Percentiles rank a stretch among this genome's conserved stretches.
phyloP scores from a whole-genome alignment of 2,888 invertebrate species.

The Glaucopsyche alexis region DNA sequence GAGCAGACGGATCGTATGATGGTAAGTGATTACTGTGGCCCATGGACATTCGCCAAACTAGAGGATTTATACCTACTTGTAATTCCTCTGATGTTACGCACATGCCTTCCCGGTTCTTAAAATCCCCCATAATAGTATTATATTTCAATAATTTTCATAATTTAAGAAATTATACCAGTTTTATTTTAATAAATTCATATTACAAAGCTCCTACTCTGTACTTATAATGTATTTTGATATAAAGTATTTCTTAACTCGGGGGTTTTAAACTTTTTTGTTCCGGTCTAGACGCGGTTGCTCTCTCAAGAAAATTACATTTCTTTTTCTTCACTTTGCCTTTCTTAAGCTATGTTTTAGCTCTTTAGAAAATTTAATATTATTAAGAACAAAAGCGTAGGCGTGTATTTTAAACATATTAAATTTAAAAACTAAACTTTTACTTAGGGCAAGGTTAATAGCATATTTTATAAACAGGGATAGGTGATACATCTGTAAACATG shows the following conservation, averaged over 20 bases:
- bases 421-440: neutral
- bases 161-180: neutral
- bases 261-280: conserved; percentile 52
- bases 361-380: conserved; percentile 44
- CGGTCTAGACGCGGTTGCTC: conserved; percentile 52
- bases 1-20: no score
- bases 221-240: conserved; percentile 1
- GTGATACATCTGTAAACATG: neutral
- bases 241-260: conserved; percentile 24
- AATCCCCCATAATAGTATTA: no score
- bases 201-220: neutral
- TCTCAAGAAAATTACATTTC: conserved; percentile 68
- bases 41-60: no score
- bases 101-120: no score
- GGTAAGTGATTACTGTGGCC: no score
- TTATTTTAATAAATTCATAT: neutral
- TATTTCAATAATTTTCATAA: neutral
- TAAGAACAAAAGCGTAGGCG: conserved; percentile 3
- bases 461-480: neutral
- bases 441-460: neutral
- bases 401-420: neutral
- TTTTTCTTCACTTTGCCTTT: conserved; percentile 71
- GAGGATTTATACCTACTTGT: no score
- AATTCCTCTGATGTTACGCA: no score
- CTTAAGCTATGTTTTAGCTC: conserved; percentile 78